Conservation (phyloP, 92 coral and sea anemone genomes). For the Isaurus tuberculatus region DNA sequence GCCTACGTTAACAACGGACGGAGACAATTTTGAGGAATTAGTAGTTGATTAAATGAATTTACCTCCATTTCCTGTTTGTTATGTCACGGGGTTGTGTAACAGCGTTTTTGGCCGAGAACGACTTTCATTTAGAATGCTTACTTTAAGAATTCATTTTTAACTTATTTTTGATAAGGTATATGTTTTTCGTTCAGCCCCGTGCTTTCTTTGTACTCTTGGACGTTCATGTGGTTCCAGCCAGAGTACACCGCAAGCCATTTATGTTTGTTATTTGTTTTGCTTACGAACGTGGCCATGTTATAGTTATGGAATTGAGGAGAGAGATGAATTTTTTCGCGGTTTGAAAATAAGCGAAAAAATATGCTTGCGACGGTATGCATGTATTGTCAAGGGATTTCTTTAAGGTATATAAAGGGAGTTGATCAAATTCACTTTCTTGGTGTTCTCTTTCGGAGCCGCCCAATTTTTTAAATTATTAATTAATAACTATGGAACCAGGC, state of each 20-base stretch:
- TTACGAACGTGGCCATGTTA: too few species aligned
- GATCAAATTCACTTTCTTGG: too few species aligned
- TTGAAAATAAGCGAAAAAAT: too few species aligned
- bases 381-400: too few species aligned
- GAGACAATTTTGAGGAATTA: slow-evolving; percentile 31
- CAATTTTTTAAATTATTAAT: too few species aligned
- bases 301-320: too few species aligned
- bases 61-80: slow-evolving; percentile 32
- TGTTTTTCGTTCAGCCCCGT: neutral
- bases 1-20: slow-evolving; percentile 44
- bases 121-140: slow-evolving; percentile 56
- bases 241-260: neutral
- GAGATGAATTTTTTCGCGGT: too few species aligned
- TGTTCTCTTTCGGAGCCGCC: too few species aligned
- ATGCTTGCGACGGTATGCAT: too few species aligned
- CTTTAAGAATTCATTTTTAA: slow-evolving; percentile 51
- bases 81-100: slow-evolving; percentile 43
- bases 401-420: too few species aligned
- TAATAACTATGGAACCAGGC: too few species aligned
- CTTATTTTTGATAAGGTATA: neutral
- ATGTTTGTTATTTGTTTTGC: neutral
- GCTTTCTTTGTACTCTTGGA: slow-evolving; percentile 2
- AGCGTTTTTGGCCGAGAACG: slow-evolving; percentile 57
- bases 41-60: slow-evolving; percentile 53
- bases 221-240: slow-evolving; percentile 4